These are phyloP conservation scores for Glandiceps talaboti DNA, from an alignment of 53 echinoderm and acorn worm species.

Conservation along the genomic window DNA sequence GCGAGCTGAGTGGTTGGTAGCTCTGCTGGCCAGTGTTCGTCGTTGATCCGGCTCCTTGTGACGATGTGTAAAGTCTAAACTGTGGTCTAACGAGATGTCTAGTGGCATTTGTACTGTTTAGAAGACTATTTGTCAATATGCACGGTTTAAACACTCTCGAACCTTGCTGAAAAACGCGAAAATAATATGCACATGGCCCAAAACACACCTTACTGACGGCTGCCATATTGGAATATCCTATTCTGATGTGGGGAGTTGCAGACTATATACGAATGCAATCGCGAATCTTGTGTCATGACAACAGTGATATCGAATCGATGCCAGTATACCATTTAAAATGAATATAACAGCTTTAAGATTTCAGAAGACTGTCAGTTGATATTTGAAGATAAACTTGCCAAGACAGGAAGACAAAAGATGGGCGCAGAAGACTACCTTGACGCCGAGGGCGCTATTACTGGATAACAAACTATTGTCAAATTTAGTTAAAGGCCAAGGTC, in stretches of 20 bases:
- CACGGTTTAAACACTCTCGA: background rate
- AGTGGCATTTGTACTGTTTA: background rate
- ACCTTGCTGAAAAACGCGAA: background rate
- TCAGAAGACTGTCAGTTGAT: too few relatives aligned
- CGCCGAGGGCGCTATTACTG: too few relatives aligned
- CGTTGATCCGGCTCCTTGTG: background rate
- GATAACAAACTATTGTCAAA: too few relatives aligned
- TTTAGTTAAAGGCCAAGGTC: too few relatives aligned
- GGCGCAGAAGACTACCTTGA: too few relatives aligned
- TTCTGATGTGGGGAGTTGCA: background rate
- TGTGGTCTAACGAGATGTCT: background rate
- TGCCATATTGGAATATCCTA: background rate
- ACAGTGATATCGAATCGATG: too few relatives aligned
- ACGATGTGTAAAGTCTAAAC: background rate
- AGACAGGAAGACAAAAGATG: too few relatives aligned
- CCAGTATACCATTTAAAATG: background rate
- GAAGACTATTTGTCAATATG: background rate
- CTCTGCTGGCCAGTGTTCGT: background rate
- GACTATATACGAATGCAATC: too few relatives aligned
- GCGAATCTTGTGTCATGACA: too few relatives aligned
- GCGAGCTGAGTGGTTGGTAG: background rate
- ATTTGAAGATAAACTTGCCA: too few relatives aligned
- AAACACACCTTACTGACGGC: background rate
- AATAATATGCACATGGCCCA: background rate
- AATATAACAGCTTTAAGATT: too few relatives aligned